Evolutionary conservation across 2,888 invertebrate genomes (phyloP).

Genomic region (Chalcis sispes): DNA sequence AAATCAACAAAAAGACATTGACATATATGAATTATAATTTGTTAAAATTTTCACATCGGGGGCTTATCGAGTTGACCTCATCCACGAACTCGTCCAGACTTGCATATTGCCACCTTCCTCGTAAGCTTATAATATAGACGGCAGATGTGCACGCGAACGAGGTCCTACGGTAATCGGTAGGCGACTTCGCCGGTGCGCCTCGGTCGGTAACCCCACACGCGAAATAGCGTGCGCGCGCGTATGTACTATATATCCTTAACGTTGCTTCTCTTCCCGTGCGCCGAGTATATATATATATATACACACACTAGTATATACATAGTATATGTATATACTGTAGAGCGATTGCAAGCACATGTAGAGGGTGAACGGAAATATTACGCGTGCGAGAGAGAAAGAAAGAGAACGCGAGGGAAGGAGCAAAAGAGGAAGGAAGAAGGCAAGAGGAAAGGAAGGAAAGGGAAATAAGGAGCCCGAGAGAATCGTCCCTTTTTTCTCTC

Average conservation of each 20-base stretch:
- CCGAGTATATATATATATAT: too few species aligned
- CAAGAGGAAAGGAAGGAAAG: conserved; percentile 8
- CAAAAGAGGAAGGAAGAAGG: not conserved
- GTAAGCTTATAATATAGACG: not conserved
- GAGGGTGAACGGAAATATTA: not conserved
- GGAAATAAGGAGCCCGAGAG: not conserved
- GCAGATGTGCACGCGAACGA: conserved; percentile 30
- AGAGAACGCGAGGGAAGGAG: not conserved
- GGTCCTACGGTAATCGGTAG: conserved; percentile 17
- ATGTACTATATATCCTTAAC: conserved; percentile 16
- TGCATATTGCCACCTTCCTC: not conserved
- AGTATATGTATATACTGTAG: too few species aligned
- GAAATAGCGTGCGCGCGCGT: too few species aligned
- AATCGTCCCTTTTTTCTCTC: conserved; percentile 36
- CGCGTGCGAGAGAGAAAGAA: conserved; percentile 7
- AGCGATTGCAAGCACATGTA: not conserved
- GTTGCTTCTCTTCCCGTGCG: not conserved
- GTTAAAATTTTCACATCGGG: too few species aligned
- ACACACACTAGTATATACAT: too few species aligned
- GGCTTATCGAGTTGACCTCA: conserved; percentile 46
- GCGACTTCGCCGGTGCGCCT: conserved; percentile 41
- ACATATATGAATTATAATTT: too few species aligned
- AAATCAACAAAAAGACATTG: too few species aligned
- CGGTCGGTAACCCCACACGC: conserved; percentile 60
- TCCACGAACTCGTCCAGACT: conserved; percentile 42